Conservation (phyloP, 2,797 vertebrate genomes). For the Alectoris magna region DNA sequence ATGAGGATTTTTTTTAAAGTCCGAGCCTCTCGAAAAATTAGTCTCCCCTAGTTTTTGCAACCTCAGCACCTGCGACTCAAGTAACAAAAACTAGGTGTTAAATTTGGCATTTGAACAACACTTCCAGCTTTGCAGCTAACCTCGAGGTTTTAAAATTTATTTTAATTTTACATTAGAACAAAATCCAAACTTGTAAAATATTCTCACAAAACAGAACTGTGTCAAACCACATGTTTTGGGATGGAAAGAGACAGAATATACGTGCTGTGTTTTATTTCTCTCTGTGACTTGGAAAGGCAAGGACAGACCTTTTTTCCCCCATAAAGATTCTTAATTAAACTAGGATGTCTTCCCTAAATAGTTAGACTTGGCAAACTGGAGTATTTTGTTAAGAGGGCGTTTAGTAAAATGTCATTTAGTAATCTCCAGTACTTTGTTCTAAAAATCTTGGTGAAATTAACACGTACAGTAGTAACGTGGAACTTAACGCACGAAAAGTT, state of each 20-base stretch:
- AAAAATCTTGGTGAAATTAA: neutral
- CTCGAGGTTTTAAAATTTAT: neutral
- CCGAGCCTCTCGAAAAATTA: neutral
- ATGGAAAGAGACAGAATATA: neutral
- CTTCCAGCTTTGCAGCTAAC: neutral
- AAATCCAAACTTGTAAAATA: conserved; percentile 26
- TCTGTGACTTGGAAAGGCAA: neutral
- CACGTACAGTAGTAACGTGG: neutral
- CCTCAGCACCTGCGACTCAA: conserved; percentile 13
- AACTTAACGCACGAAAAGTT: neutral
- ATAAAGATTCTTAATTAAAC: neutral
- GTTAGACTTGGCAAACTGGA: neutral
- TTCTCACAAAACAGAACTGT: neutral
- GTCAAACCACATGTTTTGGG: conserved; percentile 6
- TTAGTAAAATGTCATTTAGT: neutral
- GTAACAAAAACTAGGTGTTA: conserved; percentile 52
- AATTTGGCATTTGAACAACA: neutral
- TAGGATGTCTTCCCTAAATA: neutral
- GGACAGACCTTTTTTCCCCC: neutral
- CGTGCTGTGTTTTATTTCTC: neutral
- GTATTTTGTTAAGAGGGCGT: neutral
- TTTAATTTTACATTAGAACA: conserved; percentile 31
- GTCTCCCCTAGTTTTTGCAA: neutral
- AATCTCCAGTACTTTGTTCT: neutral
- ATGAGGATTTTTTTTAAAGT: neutral